phyloP scores from a whole-genome alignment of 2,113 vertebrate genomes.

The Calidris pygmaea region DNA sequence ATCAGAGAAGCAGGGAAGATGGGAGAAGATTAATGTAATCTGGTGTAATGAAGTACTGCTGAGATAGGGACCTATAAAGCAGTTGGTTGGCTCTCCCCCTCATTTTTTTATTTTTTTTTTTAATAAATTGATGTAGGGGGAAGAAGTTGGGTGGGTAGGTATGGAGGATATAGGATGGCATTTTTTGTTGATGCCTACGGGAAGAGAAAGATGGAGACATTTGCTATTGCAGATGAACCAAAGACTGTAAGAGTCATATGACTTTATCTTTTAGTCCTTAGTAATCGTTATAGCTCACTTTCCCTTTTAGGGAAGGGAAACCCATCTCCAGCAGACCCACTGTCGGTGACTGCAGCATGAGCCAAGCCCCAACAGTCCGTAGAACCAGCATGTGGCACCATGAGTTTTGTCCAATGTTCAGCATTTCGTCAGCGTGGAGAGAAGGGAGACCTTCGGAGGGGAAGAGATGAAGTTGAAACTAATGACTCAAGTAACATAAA shows the following conservation, averaged over 20 bases:
- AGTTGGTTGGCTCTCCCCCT: no score
- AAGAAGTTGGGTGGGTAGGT: neutral
- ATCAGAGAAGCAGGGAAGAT: neutral
- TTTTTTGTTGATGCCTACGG: neutral
- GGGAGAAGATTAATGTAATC: neutral
- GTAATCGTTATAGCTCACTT: neutral
- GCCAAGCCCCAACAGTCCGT: neutral
- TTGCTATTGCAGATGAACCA: neutral
- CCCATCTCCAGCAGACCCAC: neutral
- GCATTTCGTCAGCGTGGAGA: neutral
- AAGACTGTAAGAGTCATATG: neutral
- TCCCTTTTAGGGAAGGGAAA: neutral
- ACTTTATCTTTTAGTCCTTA: neutral
- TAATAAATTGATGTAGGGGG: no score
- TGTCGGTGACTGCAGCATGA: neutral
- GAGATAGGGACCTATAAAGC: neutral
- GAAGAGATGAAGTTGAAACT: neutral
- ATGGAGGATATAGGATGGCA: neutral
- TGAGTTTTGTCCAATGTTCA: neutral
- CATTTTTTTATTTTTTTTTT: neutral
- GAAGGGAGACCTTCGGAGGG: fast-evolving
- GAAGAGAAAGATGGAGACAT: neutral
- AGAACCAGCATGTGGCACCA: neutral
- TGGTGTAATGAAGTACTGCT: neutral
- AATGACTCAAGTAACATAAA: neutral